These are phyloP conservation scores for Sandelia bainsii DNA, from an alignment of 2,797 vertebrate genomes.

Conservation along the genomic window DNA sequence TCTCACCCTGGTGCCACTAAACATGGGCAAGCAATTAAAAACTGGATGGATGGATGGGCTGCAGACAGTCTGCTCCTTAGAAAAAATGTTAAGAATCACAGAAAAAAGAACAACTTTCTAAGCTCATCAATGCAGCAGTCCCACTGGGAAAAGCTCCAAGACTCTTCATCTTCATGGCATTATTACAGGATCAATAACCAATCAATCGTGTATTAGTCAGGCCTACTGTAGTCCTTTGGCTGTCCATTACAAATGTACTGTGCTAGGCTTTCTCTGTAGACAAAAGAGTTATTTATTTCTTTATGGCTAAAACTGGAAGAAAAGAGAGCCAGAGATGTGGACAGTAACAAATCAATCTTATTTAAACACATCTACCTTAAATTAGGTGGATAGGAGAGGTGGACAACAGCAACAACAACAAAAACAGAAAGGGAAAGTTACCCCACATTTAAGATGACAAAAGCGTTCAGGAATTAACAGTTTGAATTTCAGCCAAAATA, in stretches of 20 bases:
- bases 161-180: conserved; percentile 60
- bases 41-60: conserved; percentile 15
- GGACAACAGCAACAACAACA: conserved; percentile 4
- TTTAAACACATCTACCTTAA: conserved; percentile 25
- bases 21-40: conserved; percentile 61
- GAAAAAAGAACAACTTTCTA: conserved; percentile 23
- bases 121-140: conserved; percentile 42
- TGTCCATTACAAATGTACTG: conserved; percentile 45
- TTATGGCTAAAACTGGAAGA: conserved; percentile 8
- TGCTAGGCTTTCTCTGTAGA: conserved; percentile 25
- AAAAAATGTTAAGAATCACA: conserved; percentile 18
- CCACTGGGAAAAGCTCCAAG: conserved; percentile 48
- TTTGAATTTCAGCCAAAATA: conserved; percentile 41
- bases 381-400: background rate
- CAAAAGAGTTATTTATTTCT: conserved; percentile 43
- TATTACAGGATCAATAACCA: conserved; percentile 69
- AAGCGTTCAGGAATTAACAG: conserved; percentile 35
- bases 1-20: conserved; percentile 23
- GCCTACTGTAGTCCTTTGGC: conserved; percentile 31
- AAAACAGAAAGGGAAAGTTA: conserved; percentile 1
- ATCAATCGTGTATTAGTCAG: conserved; percentile 67
- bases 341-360: conserved; percentile 27
- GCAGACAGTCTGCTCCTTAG: conserved; percentile 14
- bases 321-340: background rate
- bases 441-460: conserved; percentile 11